phyloP scores from a whole-genome alignment of 2,888 invertebrate species.

The Phalera bucephala region DNA sequence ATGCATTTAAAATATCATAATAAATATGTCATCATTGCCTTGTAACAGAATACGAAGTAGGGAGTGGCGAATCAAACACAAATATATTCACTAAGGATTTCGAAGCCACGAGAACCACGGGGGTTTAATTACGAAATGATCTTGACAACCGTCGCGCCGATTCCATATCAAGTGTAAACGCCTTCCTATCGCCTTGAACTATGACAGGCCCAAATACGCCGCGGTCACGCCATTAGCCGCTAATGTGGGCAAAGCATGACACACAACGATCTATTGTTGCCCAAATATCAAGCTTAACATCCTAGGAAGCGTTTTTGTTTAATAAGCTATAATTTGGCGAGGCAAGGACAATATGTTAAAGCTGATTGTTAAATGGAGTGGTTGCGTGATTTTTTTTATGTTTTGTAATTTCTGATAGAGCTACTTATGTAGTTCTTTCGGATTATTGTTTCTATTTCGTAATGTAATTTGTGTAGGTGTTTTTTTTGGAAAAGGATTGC shows the following conservation, averaged over 20 bases:
- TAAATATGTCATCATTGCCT: too few species aligned
- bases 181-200: slow-evolving; percentile 62
- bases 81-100: not conserved
- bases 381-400: not conserved
- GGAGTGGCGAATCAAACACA: not conserved
- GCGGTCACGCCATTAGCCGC: slow-evolving; percentile 55
- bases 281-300: slow-evolving; percentile 40
- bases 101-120: not conserved
- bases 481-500: too few species aligned
- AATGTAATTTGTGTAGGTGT: too few species aligned
- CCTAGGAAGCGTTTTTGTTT: slow-evolving; percentile 45
- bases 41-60: too few species aligned
- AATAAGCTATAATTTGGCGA: slow-evolving; percentile 25
- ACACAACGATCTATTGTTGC: slow-evolving; percentile 45
- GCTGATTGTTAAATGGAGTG: slow-evolving; percentile 3
- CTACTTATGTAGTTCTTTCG: too few species aligned
- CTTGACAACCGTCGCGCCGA: slow-evolving; percentile 9
- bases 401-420: too few species aligned
- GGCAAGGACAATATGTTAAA: slow-evolving; percentile 30
- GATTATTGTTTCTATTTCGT: too few species aligned
- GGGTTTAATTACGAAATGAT: slow-evolving; percentile 3
- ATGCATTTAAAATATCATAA: too few species aligned
- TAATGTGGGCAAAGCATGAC: slow-evolving; percentile 60
- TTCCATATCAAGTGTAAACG: slow-evolving; percentile 34
- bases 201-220: slow-evolving; percentile 58